Evolutionary conservation across 2,797 vertebrate genomes (phyloP), one percentile per base, ranked within the genome.

Genomic region (Garrulus glandarius): DNA sequence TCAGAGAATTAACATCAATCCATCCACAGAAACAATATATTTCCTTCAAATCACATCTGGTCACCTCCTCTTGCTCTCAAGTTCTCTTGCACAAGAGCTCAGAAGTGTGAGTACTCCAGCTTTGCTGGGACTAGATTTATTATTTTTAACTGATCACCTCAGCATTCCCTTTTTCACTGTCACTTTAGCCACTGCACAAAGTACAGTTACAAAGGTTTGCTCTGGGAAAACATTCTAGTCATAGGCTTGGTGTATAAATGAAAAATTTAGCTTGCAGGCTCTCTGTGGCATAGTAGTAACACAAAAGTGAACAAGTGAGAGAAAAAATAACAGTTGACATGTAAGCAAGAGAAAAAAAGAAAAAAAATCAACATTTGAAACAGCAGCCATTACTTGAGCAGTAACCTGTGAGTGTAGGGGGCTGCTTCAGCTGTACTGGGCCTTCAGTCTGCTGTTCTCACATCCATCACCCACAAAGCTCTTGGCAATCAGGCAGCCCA

Each of bases 131-230:
- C 36, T 57, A 64, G 24, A 26, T 32, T 12, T 6, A 6, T 5
- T 39, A 26, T 11, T 34, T 34, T 46, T 2, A n/a, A 39, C 19
- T 27, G 32, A 13, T 39, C 0, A 0, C 30, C 36, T 37, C 32
- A n/a, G 27, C 19, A 19, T 50, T 87, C 18, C 7, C 23, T 32
- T 37, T 93, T 80, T 55, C 71, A 36, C 21, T 71, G 68, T 67
- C 13, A 6, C 61, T 88, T 89, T 27, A 85, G 75, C 24, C 32
- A 36, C 19, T 67, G 47, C 60, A 84, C 6, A 30, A 44, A 46
- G 17, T 44, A 32, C 5, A 39, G 13, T 64, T 69, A 26, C 9
- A 76, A 36, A 68, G 6, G 6, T 70, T 50, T 91, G 55, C 65
- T 89, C 23, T 81, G 34, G 9, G 71, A 50, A 60, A 81, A 59